Base-by-base conservation (phyloP, 37 sponge, comb jelly and placozoan genomes). In the Tethya wilhelma region DNA sequence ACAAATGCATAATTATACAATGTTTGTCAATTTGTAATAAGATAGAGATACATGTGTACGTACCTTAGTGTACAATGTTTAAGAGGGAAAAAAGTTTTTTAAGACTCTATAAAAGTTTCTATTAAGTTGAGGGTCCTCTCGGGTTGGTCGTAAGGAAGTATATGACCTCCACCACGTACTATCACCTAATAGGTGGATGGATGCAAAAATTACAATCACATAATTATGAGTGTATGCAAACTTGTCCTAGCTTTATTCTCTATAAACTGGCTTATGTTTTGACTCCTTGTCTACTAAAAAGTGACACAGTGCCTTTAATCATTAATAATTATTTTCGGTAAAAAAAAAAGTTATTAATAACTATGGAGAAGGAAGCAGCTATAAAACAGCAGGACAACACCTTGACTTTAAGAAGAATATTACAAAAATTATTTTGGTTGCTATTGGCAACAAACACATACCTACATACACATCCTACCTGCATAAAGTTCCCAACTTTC, bases 91-190 rank as follows among this genome's bases (percentile, higher is more conserved):
- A 60, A 7, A 8, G 39, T 69, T 25, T 6, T 20, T 69, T 20
- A 11, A 5, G 7, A 4, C 57, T 72, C 12, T 5, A 91, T 43
- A 66, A 95, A 95, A 12, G 66, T 70, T 38, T 76, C 25, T 3
- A 95, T 69, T 75, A 95, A 74, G 69, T 92, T 90, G 7, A 89
- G 59, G 5, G 70, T 89, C 17, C 83, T 38, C 75, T 82, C 90
- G 23, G 96, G 96, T 44, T 95, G 96, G 49, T 95, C 96, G 44
- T 86, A 79, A 9, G 96, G 96, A 11, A 95, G 77, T 34, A 95
- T 91, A 77, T 95, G 96, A 0, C 96, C 96, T 33, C 91, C 93
- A 19, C 81, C 86, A 30, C 90, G 69, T 0, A 95, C 81, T 53
- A 92, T 76, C 3, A 89, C 89, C 90, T 93, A 64, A 30, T 14